These are phyloP conservation scores for Myotis lucifugus DNA, from an alignment of 2,113 vertebrate species.

Conservation along the genomic window DNA sequence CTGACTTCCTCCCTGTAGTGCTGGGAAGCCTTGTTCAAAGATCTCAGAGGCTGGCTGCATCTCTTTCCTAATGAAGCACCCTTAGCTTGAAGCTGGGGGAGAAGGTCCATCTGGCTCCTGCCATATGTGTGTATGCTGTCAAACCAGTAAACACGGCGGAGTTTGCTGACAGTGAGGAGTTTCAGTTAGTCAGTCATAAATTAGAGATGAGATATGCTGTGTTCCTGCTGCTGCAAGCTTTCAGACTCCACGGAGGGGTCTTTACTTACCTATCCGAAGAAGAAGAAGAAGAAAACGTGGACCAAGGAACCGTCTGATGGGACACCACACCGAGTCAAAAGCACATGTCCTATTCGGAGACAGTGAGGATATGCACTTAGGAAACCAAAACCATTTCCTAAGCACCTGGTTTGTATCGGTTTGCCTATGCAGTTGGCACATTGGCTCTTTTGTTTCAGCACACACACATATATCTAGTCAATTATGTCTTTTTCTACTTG, in stretches of 20 bases:
- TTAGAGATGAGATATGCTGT: slow-evolving; percentile 80
- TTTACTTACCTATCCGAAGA: slow-evolving; percentile 44
- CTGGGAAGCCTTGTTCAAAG: slow-evolving; percentile 86
- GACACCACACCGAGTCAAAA: not conserved
- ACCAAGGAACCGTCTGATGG: not conserved
- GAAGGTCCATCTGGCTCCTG: slow-evolving; percentile 89
- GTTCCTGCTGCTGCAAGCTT: slow-evolving; percentile 78
- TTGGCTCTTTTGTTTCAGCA: slow-evolving; percentile 20
- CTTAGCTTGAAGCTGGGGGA: slow-evolving; percentile 86
- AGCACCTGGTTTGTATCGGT: not conserved
- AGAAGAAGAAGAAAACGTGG: not conserved
- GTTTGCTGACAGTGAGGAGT: slow-evolving; percentile 82
- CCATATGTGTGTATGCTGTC: slow-evolving; percentile 87
- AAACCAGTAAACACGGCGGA: slow-evolving; percentile 86
- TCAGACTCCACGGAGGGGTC: slow-evolving; percentile 1
- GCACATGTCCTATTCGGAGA: not conserved
- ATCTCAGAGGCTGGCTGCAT: slow-evolving; percentile 86
- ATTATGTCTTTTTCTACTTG: not conserved
- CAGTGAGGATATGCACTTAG: not conserved
- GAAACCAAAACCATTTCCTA: not conserved
- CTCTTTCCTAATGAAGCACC: slow-evolving; percentile 87
- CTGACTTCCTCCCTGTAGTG: slow-evolving; percentile 68
- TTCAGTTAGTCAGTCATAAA: slow-evolving; percentile 85
- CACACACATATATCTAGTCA: not conserved
- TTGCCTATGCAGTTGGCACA: not conserved